These are phyloP conservation scores for Brachypalpus laphriformis DNA, from an alignment of 2,888 invertebrate genomes.

Conservation along the genomic window DNA sequence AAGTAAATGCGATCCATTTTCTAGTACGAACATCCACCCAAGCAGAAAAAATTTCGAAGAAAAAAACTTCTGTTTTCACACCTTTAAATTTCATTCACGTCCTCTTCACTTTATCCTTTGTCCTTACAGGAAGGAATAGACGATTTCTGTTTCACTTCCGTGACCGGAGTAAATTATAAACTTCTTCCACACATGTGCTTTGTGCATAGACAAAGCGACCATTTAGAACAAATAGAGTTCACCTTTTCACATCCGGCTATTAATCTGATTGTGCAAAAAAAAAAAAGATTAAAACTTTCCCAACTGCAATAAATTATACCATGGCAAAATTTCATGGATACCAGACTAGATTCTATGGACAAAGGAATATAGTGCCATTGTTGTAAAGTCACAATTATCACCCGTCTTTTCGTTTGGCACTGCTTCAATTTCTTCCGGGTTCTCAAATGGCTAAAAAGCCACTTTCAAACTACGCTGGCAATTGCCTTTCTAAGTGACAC, in stretches of 20 bases:
- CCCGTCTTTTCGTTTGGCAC: slow-evolving; percentile 44
- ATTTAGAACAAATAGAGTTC: slow-evolving; percentile 46
- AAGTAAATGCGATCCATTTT: not conserved
- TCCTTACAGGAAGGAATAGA: slow-evolving; percentile 32
- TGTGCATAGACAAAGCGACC: slow-evolving; percentile 5
- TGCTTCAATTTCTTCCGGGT: slow-evolving; percentile 50
- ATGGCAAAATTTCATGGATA: slow-evolving; percentile 34
- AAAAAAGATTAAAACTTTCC: slow-evolving; percentile 1
- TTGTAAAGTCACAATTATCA: slow-evolving; percentile 61
- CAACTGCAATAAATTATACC: slow-evolving; percentile 53
- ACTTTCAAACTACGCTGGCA: slow-evolving; percentile 26
- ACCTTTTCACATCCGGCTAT: slow-evolving; percentile 53
- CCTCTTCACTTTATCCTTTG: not conserved
- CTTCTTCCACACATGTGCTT: slow-evolving; percentile 35
- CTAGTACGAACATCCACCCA: not conserved
- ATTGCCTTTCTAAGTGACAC: slow-evolving; percentile 27
- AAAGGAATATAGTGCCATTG: slow-evolving; percentile 57
- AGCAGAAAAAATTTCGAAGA: slow-evolving; percentile 4
- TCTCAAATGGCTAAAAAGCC: slow-evolving; percentile 21
- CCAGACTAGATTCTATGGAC: slow-evolving; percentile 36
- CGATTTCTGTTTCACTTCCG: slow-evolving; percentile 47
- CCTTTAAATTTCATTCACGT: slow-evolving; percentile 10
- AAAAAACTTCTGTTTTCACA: slow-evolving; percentile 49
- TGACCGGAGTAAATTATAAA: slow-evolving; percentile 65
- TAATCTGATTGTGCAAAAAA: slow-evolving; percentile 30